These are phyloP conservation scores for Drosophila arizonae DNA, from an alignment of 1,140 invertebrate genomes.

Conservation along the genomic window DNA sequence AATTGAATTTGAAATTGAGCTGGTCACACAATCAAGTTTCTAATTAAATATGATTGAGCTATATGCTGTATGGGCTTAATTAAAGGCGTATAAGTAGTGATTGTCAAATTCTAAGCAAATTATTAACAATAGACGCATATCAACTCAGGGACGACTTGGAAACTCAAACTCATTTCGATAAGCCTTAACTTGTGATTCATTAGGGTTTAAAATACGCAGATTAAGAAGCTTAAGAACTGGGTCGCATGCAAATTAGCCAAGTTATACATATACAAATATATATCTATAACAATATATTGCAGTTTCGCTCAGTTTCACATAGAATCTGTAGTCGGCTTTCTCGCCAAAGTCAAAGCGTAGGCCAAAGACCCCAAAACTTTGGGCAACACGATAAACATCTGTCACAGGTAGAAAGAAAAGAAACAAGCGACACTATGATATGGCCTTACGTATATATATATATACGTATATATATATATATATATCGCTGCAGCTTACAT, in stretches of 20 bases:
- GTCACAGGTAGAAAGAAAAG: slow-evolving; percentile 36
- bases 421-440: slow-evolving; percentile 32
- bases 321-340: too few species aligned
- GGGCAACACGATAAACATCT: slow-evolving; percentile 36
- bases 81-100: slow-evolving; percentile 18
- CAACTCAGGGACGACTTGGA: slow-evolving; percentile 63
- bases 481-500: slow-evolving; percentile 19
- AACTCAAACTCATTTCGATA: slow-evolving; percentile 24
- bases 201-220: slow-evolving; percentile 3
- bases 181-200: slow-evolving; percentile 35
- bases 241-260: slow-evolving; percentile 43
- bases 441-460: too few species aligned
- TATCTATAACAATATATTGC: too few species aligned
- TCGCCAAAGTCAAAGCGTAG: slow-evolving; percentile 25
- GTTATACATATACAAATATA: too few species aligned
- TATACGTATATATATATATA: not conserved
- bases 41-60: slow-evolving; percentile 59
- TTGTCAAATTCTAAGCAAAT: slow-evolving; percentile 65
- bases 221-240: slow-evolving; percentile 15
- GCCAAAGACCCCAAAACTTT: slow-evolving; percentile 44
- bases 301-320: too few species aligned
- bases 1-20: slow-evolving; percentile 57
- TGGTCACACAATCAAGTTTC: slow-evolving; percentile 53
- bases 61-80: slow-evolving; percentile 3
- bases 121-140: slow-evolving; percentile 17